A percentile compares a stretch with the other conserved stretches of the same genome.
phyloP scores from a whole-genome alignment of 2,797 vertebrate species.

The Macropus fuliginosus region DNA sequence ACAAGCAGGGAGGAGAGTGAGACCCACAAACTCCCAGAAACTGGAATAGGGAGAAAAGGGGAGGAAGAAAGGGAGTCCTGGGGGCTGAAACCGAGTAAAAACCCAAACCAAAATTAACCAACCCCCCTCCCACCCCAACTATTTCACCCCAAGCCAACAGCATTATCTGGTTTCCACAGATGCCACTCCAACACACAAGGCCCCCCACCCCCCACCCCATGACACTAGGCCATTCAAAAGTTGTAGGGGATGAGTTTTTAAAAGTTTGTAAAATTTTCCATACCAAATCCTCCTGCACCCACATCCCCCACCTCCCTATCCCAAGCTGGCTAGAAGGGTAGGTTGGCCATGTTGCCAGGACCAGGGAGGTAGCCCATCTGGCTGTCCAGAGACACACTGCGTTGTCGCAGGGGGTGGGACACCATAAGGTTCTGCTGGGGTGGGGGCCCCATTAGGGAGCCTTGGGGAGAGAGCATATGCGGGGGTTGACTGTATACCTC shows the following conservation, averaged over 20 bases:
- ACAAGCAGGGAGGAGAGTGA: neutral
- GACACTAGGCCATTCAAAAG: conserved; percentile 71
- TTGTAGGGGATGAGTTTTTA: conserved; percentile 46
- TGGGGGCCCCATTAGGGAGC: conserved; percentile 93
- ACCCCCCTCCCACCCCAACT: conserved; percentile 81
- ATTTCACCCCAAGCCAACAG: conserved; percentile 81
- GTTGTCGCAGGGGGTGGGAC: conserved; percentile 94
- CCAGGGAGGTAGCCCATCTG: conserved; percentile 92
- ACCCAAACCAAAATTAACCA: conserved; percentile 47
- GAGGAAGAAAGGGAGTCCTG: conserved; percentile 7
- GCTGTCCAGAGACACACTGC: conserved; percentile 96
- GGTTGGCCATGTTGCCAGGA: conserved; percentile 94
- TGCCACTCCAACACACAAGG: conserved; percentile 73
- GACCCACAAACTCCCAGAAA: neutral
- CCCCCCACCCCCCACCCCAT: conserved; percentile 68
- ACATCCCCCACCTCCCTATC: rapidly evolving
- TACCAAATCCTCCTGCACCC: conserved; percentile 40
- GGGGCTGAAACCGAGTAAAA: conserved; percentile 47
- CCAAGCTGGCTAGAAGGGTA: conserved; percentile 92
- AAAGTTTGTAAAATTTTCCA: conserved; percentile 70
- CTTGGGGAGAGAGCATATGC: conserved; percentile 93
- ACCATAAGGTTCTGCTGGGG: conserved; percentile 96
- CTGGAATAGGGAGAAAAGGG: neutral
- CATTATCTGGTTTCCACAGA: conserved; percentile 80
- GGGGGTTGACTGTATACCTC: conserved; percentile 94